phyloP scores from a whole-genome alignment of 2,888 invertebrate genomes.

The Nomada ferruginata region DNA sequence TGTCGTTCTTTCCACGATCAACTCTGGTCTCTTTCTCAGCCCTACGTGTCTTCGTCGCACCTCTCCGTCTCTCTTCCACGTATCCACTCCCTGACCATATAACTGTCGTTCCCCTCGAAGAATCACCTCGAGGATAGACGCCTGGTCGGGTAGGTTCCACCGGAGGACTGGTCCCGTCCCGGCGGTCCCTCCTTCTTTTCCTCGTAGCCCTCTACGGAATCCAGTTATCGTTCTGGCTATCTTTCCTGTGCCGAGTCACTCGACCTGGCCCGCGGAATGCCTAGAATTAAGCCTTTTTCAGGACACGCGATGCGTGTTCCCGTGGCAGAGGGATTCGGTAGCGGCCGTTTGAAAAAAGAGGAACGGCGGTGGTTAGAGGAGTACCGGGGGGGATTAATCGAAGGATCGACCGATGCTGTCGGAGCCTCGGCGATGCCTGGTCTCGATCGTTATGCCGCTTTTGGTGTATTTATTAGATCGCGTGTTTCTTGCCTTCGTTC shows the following conservation, averaged over 20 bases:
- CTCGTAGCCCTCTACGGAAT: slow-evolving; percentile 66
- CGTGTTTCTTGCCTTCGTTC: not conserved
- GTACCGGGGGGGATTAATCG: slow-evolving; percentile 8
- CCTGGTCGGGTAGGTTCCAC: slow-evolving; percentile 71
- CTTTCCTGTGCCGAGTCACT: slow-evolving; percentile 57
- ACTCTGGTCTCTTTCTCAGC: not conserved
- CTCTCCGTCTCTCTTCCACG: slow-evolving; percentile 19
- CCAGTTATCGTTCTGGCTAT: slow-evolving; percentile 75
- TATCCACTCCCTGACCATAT: slow-evolving; percentile 34
- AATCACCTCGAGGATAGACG: slow-evolving; percentile 67
- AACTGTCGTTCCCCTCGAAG: slow-evolving; percentile 61
- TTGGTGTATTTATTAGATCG: not conserved
- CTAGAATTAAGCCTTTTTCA: slow-evolving; percentile 71
- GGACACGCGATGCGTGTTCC: slow-evolving; percentile 61
- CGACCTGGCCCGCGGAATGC: slow-evolving; percentile 65
- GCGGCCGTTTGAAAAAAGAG: slow-evolving; percentile 19
- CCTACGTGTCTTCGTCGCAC: not conserved
- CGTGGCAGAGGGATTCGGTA: slow-evolving; percentile 45
- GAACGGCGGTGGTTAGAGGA: not conserved
- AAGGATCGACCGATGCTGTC: slow-evolving; percentile 11
- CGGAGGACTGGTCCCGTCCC: slow-evolving; percentile 69
- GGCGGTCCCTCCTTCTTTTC: slow-evolving; percentile 64
- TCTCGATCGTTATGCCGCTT: slow-evolving; percentile 14
- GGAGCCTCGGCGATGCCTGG: slow-evolving; percentile 8
- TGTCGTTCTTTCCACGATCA: not conserved